Evolutionary conservation across 2,888 invertebrate genomes (phyloP).

Genomic region (Nemotelus pantherinus): DNA sequence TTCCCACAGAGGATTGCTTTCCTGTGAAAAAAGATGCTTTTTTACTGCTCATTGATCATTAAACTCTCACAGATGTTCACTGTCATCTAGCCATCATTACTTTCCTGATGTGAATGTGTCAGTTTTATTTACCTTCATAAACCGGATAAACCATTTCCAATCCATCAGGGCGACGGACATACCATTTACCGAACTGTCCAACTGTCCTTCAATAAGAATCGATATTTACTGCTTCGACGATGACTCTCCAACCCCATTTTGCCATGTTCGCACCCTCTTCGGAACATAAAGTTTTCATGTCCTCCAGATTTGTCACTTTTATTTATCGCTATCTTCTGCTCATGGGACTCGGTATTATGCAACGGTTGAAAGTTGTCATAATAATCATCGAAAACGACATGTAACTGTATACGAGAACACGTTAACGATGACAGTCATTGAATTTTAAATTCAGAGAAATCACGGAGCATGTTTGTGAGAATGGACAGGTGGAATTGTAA

Average conservation of each 20-base stretch:
- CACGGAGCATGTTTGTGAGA: too few species aligned
- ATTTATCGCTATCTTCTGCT: background rate
- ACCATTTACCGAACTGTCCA: too few species aligned
- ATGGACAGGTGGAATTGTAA: too few species aligned
- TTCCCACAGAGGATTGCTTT: too few species aligned
- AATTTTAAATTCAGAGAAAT: too few species aligned
- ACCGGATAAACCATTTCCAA: background rate
- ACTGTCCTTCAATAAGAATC: too few species aligned
- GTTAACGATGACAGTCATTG: background rate
- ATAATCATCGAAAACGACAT: conserved; percentile 1
- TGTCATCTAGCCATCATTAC: too few species aligned
- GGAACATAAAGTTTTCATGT: background rate
- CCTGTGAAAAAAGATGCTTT: too few species aligned
- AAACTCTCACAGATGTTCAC: too few species aligned
- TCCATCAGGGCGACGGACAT: too few species aligned
- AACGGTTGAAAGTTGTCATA: background rate
- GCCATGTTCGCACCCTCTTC: background rate
- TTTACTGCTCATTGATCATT: too few species aligned
- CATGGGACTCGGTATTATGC: background rate
- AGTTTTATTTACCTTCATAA: conserved; percentile 16
- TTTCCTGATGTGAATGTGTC: background rate
- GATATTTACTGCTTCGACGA: too few species aligned
- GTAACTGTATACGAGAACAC: background rate
- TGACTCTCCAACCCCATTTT: background rate
- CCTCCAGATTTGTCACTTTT: conserved; percentile 20